These are phyloP conservation scores for Armadillidium nasatum DNA, from an alignment of 1,140 invertebrate genomes.

Conservation along the genomic window DNA sequence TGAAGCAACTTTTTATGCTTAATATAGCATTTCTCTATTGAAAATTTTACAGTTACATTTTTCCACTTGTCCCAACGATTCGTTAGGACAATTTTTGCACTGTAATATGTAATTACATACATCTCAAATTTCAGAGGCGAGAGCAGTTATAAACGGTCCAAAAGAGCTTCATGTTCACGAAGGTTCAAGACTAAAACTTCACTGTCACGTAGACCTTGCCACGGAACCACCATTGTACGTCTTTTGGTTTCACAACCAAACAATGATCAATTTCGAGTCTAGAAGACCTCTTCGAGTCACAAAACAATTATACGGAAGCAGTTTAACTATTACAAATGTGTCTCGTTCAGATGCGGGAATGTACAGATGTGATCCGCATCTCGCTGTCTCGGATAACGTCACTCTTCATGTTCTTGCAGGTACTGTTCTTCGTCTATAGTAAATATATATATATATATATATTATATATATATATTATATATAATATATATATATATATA, in stretches of 20 bases:
- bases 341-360: constrained; percentile 21
- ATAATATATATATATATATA: too few species aligned
- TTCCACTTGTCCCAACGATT: too few species aligned
- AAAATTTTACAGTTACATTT: too few species aligned
- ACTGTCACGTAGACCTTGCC: constrained; percentile 20
- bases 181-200: constrained; percentile 24
- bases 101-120: too few species aligned
- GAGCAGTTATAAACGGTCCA: constrained; percentile 28
- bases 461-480: too few species aligned
- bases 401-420: constrained; percentile 28
- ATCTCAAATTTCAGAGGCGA: constrained; percentile 16
- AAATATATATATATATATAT: too few species aligned
- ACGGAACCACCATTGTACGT: constrained; percentile 26
- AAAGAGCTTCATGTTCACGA: constrained; percentile 29
- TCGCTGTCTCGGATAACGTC: constrained; percentile 24
- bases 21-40: too few species aligned
- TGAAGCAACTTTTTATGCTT: too few species aligned
- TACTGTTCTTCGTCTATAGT: neutral
- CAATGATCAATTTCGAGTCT: constrained; percentile 24
- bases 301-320: constrained; percentile 21
- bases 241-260: constrained; percentile 31
- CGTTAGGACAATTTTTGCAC: too few species aligned
- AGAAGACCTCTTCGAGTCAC: constrained; percentile 24
- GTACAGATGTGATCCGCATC: constrained; percentile 27
- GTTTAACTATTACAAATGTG: constrained; percentile 23